Base-by-base conservation (phyloP, 2,888 invertebrate genomes). In the Megastigmus dorsalis region DNA sequence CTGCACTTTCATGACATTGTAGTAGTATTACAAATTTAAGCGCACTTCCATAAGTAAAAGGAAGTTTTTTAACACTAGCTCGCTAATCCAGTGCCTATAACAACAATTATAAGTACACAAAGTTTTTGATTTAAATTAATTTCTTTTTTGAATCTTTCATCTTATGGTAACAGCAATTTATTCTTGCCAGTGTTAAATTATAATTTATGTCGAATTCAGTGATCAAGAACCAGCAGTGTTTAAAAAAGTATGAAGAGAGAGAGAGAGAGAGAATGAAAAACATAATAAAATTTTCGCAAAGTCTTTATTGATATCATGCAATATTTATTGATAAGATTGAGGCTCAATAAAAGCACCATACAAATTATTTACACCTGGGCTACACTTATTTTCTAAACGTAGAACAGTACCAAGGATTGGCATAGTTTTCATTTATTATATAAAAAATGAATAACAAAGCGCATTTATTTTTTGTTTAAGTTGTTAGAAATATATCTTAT, bases 51-150 rank as follows among this genome's bases (percentile, higher is more conserved):
- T 67, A 67, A 10, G 41, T 63, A 65, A 63, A 45, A 50, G 26
- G 48, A 50, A 43, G 15, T 63, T 36, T 54, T 59, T 41, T 52
- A 68, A 55, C 41, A 72, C 55, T 76, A 73, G 76, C 54, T 73
- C 73, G 72, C 69, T 73, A 74, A 69, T 66, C 62, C 76, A 76
- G 73, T 76, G 76, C 76, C 76, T 76, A 73, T 26, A 15, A 55
- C 54, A 66, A 72, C 9, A 18, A 67, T 59, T 45, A 71, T 23
- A 65, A 59, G 33, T 63, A 69, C 28, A 50, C 33, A 20, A 48
- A 2, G 38, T 75, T 30, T 18, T 62, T 43, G 23, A 57, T 71
- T 41, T 38, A 55, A 26, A 60, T 65, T 62, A 36, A 62, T 67
- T 71, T 62, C 36, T 23, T 45, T 15, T 30, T 23, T 18, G 13